A percentile compares a stretch with the other conserved stretches of the same genome.
Conservation (phyloP, 2,888 invertebrate genomes). For the Nematopogon swammerdamellus region DNA sequence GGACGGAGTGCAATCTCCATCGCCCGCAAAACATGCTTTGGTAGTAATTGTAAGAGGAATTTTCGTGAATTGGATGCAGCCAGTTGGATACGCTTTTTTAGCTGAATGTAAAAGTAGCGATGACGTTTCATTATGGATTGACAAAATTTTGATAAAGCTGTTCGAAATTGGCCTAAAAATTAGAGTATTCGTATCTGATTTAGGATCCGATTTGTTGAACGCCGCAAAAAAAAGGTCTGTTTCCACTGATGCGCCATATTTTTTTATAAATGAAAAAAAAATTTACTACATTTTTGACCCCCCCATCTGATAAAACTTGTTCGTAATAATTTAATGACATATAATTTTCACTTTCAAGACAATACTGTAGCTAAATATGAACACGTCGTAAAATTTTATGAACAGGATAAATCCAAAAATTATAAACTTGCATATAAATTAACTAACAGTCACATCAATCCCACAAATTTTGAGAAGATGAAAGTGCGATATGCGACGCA, state of each 20-base stretch:
- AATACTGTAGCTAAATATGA: conserved; percentile 16
- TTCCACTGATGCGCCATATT: conserved; percentile 15
- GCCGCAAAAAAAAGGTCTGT: conserved; percentile 12
- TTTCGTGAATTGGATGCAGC: conserved; percentile 14
- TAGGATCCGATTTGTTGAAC: conserved; percentile 13
- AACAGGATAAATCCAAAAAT: conserved; percentile 12
- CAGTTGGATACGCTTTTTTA: conserved; percentile 14
- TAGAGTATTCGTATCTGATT: conserved; percentile 13
- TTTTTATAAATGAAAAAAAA: conserved; percentile 14
- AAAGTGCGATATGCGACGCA: conserved; percentile 16
- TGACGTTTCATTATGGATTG: conserved; percentile 13
- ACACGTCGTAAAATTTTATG: conserved; percentile 15
- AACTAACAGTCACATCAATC: conserved; percentile 16
- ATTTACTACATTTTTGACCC: conserved; percentile 18
- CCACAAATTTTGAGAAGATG: conserved; percentile 16
- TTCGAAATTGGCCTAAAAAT: conserved; percentile 15
- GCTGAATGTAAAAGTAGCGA: conserved; percentile 9
- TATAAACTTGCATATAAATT: conserved; percentile 17
- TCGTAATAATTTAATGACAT: conserved; percentile 14
- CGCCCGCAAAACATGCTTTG: conserved; percentile 12
- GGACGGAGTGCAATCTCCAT: background rate
- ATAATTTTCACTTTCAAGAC: conserved; percentile 16
- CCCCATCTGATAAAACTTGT: conserved; percentile 17
- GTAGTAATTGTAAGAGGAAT: conserved; percentile 16
- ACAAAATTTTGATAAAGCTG: conserved; percentile 13